These are phyloP conservation scores for Speoplatyrhinus poulsoni DNA, from an alignment of 2,113 vertebrate genomes.

Conservation along the genomic window DNA sequence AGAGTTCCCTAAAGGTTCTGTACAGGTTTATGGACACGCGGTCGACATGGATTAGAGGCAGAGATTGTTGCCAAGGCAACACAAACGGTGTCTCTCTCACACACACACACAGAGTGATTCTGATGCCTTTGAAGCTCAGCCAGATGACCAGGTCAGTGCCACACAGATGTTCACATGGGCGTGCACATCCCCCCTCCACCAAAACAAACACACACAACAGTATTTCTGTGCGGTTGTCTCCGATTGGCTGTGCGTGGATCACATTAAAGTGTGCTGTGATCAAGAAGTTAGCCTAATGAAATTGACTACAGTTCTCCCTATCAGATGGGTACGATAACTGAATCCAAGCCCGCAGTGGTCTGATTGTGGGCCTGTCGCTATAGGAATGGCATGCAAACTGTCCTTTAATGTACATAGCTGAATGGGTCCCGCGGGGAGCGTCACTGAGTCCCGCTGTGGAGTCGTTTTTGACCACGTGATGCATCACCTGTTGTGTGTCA, in stretches of 20 bases:
- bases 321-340: no score
- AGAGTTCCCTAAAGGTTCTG: conserved; percentile 40
- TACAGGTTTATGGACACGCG: conserved; percentile 16
- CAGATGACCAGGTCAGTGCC: conserved; percentile 54
- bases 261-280: no score
- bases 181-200: conserved; percentile 11
- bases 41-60: conserved; percentile 39
- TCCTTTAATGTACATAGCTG: conserved; percentile 30
- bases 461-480: conserved; percentile 31
- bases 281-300: no score
- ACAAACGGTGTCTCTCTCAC: conserved; percentile 18
- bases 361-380: no score
- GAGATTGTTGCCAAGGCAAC: conserved; percentile 12
- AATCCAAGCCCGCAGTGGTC: no score
- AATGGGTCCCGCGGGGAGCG: conserved; percentile 52
- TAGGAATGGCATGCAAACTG: no score
- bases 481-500: background rate
- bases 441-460: conserved; percentile 42
- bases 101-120: conserved; percentile 10
- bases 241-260: no score
- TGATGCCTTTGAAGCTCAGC: conserved; percentile 42
- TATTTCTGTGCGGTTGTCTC: no score
- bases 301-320: no score
- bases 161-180: conserved; percentile 62
- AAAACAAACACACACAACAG: no score